phyloP scores from a whole-genome alignment of 92 coral and sea anemone species.

The Phenganax marumi region DNA sequence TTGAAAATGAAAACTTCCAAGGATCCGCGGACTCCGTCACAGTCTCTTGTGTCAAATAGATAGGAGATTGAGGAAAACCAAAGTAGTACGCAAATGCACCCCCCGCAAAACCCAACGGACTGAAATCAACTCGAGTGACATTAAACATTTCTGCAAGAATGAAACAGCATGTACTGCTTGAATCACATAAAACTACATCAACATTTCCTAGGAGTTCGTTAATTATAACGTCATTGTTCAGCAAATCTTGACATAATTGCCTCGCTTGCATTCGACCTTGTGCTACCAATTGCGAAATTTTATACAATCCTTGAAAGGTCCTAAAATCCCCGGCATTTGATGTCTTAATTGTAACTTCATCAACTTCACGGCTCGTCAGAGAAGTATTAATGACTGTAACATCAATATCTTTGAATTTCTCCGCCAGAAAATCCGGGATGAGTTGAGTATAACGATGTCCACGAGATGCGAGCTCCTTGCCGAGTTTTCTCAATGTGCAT shows the following conservation, averaged over 20 bases:
- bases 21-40: background rate
- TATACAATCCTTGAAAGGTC: background rate
- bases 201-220: slow-evolving; percentile 1
- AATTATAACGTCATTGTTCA: slow-evolving; percentile 15
- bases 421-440: slow-evolving; percentile 36
- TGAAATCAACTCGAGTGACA: slow-evolving; percentile 23
- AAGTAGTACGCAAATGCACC: background rate
- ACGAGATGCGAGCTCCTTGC: slow-evolving; percentile 34
- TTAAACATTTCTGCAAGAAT: slow-evolving; percentile 32
- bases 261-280: background rate
- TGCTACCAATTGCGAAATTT: too few relatives aligned
- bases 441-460: slow-evolving; percentile 49
- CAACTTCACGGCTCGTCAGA: slow-evolving; percentile 37
- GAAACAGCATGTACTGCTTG: slow-evolving; percentile 21
- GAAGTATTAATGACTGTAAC: slow-evolving; percentile 39
- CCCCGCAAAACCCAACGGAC: slow-evolving; percentile 11
- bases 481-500: slow-evolving; percentile 38
- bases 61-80: slow-evolving; percentile 13
- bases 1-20: slow-evolving; percentile 25
- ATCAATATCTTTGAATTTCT: slow-evolving; percentile 39
- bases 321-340: background rate
- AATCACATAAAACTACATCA: slow-evolving; percentile 40
- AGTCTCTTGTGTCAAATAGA: slow-evolving; percentile 17
- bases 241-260: slow-evolving; percentile 27
- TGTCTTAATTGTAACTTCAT: background rate